These are phyloP conservation scores for Marmota monax DNA, from an alignment of 2,113 vertebrate genomes.

Conservation along the genomic window DNA sequence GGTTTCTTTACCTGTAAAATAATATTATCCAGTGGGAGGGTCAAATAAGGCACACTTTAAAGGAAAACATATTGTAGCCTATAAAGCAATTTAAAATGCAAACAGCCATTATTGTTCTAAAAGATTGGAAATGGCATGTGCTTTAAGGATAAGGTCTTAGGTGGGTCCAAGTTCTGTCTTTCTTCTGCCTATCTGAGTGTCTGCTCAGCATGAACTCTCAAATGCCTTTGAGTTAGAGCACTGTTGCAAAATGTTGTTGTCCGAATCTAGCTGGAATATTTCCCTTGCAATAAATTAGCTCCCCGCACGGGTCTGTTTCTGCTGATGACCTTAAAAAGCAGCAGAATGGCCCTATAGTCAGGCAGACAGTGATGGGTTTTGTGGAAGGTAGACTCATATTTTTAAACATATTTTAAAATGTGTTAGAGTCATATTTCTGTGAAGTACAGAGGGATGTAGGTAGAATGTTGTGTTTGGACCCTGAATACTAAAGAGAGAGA, in stretches of 20 bases:
- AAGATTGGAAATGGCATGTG: not conserved
- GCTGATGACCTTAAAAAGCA: not conserved
- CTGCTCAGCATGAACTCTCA: not conserved
- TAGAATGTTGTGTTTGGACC: accelerated
- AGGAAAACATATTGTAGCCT: not conserved
- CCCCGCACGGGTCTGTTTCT: not conserved
- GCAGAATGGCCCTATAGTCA: not conserved
- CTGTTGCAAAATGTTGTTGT: not conserved
- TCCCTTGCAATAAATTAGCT: not conserved
- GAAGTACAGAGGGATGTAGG: accelerated
- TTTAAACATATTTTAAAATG: not conserved
- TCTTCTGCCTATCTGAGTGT: not conserved
- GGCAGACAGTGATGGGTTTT: not conserved
- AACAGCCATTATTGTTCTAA: not conserved
- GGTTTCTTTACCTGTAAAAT: not conserved
- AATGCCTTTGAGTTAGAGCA: not conserved
- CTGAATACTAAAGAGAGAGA: accelerated
- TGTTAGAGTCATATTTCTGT: not conserved
- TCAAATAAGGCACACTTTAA: not conserved
- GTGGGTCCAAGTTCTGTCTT: not conserved
- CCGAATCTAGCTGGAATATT: not conserved
- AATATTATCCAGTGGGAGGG: not conserved
- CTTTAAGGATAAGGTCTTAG: not conserved
- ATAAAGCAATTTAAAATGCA: not conserved
- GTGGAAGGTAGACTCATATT: not conserved